phyloP scores from a whole-genome alignment of 2,113 vertebrate species.

The Tragelaphus imberbis region DNA sequence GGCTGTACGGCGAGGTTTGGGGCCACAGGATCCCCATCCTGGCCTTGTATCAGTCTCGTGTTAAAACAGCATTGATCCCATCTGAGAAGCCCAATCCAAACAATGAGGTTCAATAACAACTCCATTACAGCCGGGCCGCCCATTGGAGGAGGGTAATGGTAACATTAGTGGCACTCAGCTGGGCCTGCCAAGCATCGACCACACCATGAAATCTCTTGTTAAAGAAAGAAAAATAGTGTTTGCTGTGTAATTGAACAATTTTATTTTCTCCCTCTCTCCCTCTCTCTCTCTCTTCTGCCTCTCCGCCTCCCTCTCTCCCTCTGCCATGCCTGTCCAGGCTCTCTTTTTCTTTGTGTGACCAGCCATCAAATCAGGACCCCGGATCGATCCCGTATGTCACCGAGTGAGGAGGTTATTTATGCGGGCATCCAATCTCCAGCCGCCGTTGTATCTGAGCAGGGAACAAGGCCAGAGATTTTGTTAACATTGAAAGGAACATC shows the following conservation, averaged over 20 bases:
- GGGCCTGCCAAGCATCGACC: constrained; percentile 93
- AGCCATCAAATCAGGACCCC: constrained; percentile 96
- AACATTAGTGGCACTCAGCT: constrained; percentile 97
- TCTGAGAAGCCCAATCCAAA: constrained; percentile 94
- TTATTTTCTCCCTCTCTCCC: constrained; percentile 86
- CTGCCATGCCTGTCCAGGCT: constrained; percentile 54
- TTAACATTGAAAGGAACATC: constrained; percentile 99
- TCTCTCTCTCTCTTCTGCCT: constrained; percentile 47
- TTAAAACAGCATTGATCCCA: constrained; percentile 97
- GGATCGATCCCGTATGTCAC: constrained; percentile 96
- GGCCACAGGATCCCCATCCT: constrained; percentile 87
- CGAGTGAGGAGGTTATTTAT: constrained; percentile 98
- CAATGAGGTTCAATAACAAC: constrained; percentile 99
- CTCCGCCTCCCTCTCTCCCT: constrained; percentile 41
- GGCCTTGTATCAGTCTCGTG: constrained; percentile 91
- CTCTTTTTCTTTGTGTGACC: constrained; percentile 89
- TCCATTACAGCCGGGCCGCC: constrained; percentile 89
- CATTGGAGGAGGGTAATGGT: constrained; percentile 92
- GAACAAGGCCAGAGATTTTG: constrained; percentile 98
- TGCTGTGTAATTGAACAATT: constrained; percentile 99
- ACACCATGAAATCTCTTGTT: constrained; percentile 99
- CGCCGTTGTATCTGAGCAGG: constrained; percentile 96
- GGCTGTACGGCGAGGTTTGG: constrained; percentile 78
- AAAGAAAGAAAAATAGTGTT: constrained; percentile 99
- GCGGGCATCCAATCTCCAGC: constrained; percentile 99